Percentiles rank a stretch among this genome's conserved stretches.
Evolutionary conservation across 2,888 invertebrate genomes (phyloP).

Genomic region (Watsonalla binaria): DNA sequence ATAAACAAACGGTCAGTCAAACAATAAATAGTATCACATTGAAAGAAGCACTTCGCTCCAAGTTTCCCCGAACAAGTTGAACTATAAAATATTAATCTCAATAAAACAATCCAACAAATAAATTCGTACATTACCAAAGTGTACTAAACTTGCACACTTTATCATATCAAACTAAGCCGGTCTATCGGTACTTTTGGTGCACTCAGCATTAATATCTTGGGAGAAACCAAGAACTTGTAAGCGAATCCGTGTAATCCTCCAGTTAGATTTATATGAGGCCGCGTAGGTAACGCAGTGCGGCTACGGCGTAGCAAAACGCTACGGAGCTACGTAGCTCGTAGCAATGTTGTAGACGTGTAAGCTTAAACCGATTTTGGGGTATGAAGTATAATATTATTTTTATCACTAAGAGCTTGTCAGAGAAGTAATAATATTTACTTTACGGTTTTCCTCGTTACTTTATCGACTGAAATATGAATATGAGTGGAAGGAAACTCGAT

Average conservation of each 20-base stretch:
- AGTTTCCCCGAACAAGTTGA: not conserved
- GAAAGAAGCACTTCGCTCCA: not conserved
- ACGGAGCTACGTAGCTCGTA: conserved; percentile 19
- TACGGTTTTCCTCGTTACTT: not conserved
- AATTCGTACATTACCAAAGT: conserved; percentile 3
- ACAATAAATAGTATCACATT: not conserved
- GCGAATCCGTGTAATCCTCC: conserved; percentile 58
- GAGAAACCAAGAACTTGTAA: conserved; percentile 59
- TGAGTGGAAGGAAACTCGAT: not conserved
- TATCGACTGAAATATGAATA: not conserved
- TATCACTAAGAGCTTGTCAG: conserved; percentile 8
- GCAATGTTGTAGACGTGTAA: conserved; percentile 42
- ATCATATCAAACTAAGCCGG: conserved; percentile 38
- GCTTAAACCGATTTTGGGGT: conserved; percentile 38
- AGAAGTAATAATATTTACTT: too few relatives aligned
- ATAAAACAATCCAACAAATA: conserved; percentile 2
- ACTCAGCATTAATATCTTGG: conserved; percentile 53
- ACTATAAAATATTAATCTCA: conserved; percentile 3
- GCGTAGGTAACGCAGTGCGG: conserved; percentile 61
- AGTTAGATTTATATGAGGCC: conserved; percentile 60
- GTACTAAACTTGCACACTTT: conserved; percentile 21
- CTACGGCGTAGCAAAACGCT: conserved; percentile 37
- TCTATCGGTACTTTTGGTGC: conserved; percentile 45
- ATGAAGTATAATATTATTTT: conserved; percentile 30
- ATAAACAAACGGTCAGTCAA: not conserved